Evolutionary conservation across 2,888 invertebrate species (phyloP).

Genomic region (Leptopilina syphax): DNA sequence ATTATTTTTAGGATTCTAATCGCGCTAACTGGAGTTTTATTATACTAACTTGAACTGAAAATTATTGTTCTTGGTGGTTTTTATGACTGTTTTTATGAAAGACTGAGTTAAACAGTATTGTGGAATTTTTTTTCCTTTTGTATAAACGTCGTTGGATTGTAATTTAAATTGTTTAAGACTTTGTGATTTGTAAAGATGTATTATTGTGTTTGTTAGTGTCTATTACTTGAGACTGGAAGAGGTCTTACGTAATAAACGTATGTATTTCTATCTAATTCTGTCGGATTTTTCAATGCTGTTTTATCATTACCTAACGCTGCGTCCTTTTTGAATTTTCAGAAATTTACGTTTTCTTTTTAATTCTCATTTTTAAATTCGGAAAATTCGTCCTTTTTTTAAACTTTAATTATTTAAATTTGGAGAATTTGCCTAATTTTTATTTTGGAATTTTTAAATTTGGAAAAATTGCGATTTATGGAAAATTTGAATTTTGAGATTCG

Average conservation of each 20-base stretch:
- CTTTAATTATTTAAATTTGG: no score
- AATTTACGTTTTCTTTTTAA: neutral
- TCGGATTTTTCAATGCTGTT: neutral
- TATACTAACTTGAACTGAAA: neutral
- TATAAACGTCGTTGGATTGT: conserved; percentile 16
- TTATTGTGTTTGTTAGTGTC: conserved; percentile 4
- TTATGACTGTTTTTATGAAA: conserved; percentile 7
- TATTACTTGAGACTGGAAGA: neutral
- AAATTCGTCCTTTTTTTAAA: neutral
- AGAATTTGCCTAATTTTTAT: no score
- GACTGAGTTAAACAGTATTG: conserved; percentile 4
- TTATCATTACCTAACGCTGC: conserved; percentile 23
- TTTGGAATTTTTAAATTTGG: no score
- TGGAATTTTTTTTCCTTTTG: neutral
- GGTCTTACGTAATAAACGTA: conserved; percentile 38
- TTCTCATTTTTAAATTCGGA: neutral
- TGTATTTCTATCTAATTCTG: neutral
- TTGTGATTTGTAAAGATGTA: neutral
- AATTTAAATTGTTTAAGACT: conserved; percentile 1
- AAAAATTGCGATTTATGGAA: no score
- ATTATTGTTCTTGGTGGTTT: neutral
- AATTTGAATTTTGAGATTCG: no score
- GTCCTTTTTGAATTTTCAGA: conserved; percentile 7
- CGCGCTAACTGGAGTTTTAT: neutral
- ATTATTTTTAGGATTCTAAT: neutral